Evolutionary conservation across 2,113 vertebrate genomes (phyloP).

Genomic region (Bubo blakistoni): DNA sequence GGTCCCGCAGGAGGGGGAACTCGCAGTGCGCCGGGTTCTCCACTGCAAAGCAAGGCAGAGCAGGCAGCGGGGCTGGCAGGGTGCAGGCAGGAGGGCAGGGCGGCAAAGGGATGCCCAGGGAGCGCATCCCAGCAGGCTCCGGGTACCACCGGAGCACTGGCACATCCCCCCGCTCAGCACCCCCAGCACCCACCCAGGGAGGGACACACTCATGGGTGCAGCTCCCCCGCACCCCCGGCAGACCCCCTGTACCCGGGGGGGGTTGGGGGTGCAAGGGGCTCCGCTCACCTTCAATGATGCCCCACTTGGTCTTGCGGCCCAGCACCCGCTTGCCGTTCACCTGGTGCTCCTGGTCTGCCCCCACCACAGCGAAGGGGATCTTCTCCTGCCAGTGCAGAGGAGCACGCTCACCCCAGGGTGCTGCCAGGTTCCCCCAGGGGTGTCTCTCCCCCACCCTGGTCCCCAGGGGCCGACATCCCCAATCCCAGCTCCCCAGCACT

Average conservation of each 20-base stretch:
- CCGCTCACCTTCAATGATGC: conserved; percentile 89
- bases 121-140: fast-evolving
- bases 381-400: conserved; percentile 73
- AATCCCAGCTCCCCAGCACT: fast-evolving
- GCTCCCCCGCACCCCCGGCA: fast-evolving
- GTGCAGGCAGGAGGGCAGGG: neutral
- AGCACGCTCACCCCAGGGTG: fast-evolving
- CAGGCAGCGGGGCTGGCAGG: neutral
- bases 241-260: fast-evolving
- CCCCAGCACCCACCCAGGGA: neutral
- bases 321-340: conserved; percentile 90
- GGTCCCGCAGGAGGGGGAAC: conserved; percentile 88
- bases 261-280: neutral
- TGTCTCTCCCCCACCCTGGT: no score
- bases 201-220: neutral
- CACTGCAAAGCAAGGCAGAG: conserved; percentile 74
- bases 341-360: conserved; percentile 90
- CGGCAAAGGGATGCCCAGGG: fast-evolving
- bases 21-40: conserved; percentile 91
- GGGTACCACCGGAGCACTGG: fast-evolving
- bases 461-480: neutral
- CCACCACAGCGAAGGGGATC: conserved; percentile 94
- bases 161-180: neutral
- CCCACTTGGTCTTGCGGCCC: conserved; percentile 97
- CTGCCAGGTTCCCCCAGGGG: fast-evolving